Evolutionary conservation across 2,113 vertebrate genomes (phyloP), one percentile per base, ranked within the genome.

Genomic region (Peucedramus taeniatus): DNA sequence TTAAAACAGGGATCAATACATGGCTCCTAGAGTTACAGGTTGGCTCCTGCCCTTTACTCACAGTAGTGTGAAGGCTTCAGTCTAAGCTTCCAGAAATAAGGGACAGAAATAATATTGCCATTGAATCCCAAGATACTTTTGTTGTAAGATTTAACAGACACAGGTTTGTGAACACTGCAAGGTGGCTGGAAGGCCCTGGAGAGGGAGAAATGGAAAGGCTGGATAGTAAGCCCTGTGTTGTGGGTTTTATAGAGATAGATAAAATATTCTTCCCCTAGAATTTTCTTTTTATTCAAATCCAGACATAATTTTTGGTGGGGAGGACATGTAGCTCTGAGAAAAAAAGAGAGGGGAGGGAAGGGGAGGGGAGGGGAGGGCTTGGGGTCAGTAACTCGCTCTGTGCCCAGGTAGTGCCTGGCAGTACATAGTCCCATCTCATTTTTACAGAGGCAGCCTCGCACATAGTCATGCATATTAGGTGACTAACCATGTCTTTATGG

Each of bases 1-100:
- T 77, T 94, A 83, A 95, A 97, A 78, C 64, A 89, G 44, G 54
- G 42, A 94, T 93, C 79, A 88, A 77, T 93, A 76, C 22, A 39
- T n/a, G 27, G 51, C 63, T 90, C 30, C 78, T 63, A 72, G 66
- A 85, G 45, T 96, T 95, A 80, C 87, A 93, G 68, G 61, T 74
- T 90, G 47, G 54, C 56, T 95, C 75, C 75, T 93, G 81, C 70
- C 78, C 87, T 93, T 95, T 89, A 77, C 78, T 94, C 69, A 76
- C 70, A 72, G 31, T 27, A 61, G 49, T 59, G 71, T 87, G 74
- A 89, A 95, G n/a, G 49, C 39, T 91, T 83, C 59, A n/a, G n/a
- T 65, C n/a, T 82, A 66, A 90, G 21, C 81, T 68, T 70, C 39
- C 13, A 87, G 53, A 83, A 93, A 61, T 69, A 89, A 77, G 24